phyloP scores from a whole-genome alignment of 92 coral and sea anemone genomes.

The Porites divaricata region DNA sequence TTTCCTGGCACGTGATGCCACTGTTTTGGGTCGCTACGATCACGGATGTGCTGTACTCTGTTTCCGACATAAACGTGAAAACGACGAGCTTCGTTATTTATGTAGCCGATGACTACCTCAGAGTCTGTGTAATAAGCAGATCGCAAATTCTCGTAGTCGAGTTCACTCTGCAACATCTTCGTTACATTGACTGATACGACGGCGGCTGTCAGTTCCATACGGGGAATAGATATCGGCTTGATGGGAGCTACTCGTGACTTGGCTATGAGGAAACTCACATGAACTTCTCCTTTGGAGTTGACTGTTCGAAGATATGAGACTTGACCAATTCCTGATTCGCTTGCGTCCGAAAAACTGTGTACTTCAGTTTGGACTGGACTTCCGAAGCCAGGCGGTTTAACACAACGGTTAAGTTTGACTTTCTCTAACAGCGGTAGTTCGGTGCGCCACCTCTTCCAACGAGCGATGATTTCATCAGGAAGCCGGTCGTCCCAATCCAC shows the following conservation, averaged over 20 bases:
- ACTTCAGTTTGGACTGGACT: slow-evolving; percentile 1
- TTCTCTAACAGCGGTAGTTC: slow-evolving; percentile 36
- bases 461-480: too few species aligned
- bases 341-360: slow-evolving; percentile 35
- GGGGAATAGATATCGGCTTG: slow-evolving; percentile 32
- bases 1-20: slow-evolving; percentile 62
- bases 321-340: slow-evolving; percentile 40
- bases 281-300: slow-evolving; percentile 18
- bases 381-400: slow-evolving; percentile 19
- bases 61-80: slow-evolving; percentile 75
- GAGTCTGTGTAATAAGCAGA: slow-evolving; percentile 54
- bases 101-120: slow-evolving; percentile 54
- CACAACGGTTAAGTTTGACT: background rate
- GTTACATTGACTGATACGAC: slow-evolving; percentile 63
- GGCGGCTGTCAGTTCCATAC: slow-evolving; percentile 67
- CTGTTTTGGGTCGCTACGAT: slow-evolving; percentile 48
- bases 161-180: slow-evolving; percentile 36
- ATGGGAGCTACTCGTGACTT: slow-evolving; percentile 43
- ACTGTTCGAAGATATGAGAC: slow-evolving; percentile 34
- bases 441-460: slow-evolving; percentile 46
- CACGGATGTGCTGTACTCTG: slow-evolving; percentile 66
- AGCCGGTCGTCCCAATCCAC: slow-evolving; percentile 48
- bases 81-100: slow-evolving; percentile 58
- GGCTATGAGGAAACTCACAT: slow-evolving; percentile 43
- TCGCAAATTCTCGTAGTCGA: slow-evolving; percentile 7